phyloP scores from a whole-genome alignment of 2,113 vertebrate genomes.

The Gopherus flavomarginatus region DNA sequence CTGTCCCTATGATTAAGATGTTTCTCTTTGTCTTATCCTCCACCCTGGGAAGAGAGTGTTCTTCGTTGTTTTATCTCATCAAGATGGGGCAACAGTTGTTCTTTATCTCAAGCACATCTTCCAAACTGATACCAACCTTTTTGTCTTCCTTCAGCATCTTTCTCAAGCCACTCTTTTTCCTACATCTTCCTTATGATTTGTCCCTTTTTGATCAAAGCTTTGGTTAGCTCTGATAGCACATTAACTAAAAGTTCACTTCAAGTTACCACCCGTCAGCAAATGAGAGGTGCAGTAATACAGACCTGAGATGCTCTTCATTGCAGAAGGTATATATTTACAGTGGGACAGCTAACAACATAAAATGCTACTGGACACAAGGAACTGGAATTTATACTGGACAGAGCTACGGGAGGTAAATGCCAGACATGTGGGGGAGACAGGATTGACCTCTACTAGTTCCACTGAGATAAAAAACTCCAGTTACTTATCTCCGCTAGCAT shows the following conservation, averaged over 20 bases:
- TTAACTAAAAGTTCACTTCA: not conserved
- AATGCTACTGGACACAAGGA: not conserved
- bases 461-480: not conserved
- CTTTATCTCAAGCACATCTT: too few species aligned
- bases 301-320: not conserved
- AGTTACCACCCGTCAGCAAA: not conserved
- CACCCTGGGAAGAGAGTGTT: too few species aligned
- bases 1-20: not conserved
- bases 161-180: too few species aligned
- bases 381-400: not conserved
- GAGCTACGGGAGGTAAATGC: fast-evolving
- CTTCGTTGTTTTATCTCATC: too few species aligned
- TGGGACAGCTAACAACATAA: not conserved
- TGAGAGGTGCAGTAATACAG: not conserved
- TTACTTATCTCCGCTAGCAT: not conserved
- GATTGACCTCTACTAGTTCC: not conserved
- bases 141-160: too few species aligned
- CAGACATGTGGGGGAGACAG: fast-evolving
- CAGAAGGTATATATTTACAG: not conserved
- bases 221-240: not conserved
- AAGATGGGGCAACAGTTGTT: too few species aligned
- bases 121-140: too few species aligned
- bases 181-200: too few species aligned
- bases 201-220: not conserved
- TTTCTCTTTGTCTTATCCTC: too few species aligned